A percentile compares a stretch with the other conserved stretches of the same genome.
Evolutionary conservation across 2,113 vertebrate genomes (phyloP).

Genomic region (Prunella himalayana): DNA sequence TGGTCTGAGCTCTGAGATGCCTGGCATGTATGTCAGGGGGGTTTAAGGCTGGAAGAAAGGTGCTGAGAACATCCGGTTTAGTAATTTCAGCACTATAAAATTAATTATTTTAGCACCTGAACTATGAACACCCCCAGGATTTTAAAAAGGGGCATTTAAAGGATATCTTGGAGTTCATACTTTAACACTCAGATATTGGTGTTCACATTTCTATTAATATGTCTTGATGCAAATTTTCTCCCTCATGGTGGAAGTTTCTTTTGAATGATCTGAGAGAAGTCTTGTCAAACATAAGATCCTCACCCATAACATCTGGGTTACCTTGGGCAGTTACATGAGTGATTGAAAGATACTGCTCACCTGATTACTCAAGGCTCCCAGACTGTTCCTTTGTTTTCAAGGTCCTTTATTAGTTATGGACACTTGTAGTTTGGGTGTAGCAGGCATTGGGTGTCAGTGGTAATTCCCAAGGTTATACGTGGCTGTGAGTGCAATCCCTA

Average conservation of each 20-base stretch:
- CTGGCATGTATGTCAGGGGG: accelerated
- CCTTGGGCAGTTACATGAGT: not conserved
- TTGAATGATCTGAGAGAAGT: not conserved
- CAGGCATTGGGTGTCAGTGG: not conserved
- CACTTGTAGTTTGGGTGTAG: not conserved
- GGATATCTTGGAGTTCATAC: not conserved
- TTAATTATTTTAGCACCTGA: not conserved
- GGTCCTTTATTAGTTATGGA: not conserved
- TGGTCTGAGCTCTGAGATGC: not conserved
- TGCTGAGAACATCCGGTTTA: accelerated
- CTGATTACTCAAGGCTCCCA: not conserved
- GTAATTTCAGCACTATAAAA: not conserved
- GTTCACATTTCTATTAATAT: not conserved
- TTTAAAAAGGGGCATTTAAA: not conserved
- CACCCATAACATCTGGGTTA: not conserved
- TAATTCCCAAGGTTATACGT: not conserved
- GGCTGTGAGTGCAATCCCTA: not conserved
- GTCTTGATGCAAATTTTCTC: not conserved
- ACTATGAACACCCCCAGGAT: not conserved
- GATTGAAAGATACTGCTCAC: not conserved
- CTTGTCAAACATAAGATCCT: too few species aligned
- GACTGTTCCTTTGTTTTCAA: not conserved
- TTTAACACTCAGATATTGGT: not conserved
- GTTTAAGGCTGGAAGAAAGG: not conserved
- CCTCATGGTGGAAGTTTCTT: not conserved